These are phyloP conservation scores for Clistopyga incitator DNA, from an alignment of 2,888 invertebrate genomes.

Conservation along the genomic window DNA sequence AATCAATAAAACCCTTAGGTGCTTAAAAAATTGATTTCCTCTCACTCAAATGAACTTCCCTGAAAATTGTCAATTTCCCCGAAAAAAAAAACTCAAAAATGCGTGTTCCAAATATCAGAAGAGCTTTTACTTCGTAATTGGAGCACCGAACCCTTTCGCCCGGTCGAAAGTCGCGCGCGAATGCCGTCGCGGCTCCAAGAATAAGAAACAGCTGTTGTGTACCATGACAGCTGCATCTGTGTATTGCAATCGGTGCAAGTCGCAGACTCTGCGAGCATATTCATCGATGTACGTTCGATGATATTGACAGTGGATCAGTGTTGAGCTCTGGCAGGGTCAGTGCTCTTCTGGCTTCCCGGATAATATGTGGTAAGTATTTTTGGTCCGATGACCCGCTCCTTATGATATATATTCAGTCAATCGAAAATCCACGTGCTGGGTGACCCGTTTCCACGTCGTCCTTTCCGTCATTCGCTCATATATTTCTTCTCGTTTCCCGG, in stretches of 20 bases:
- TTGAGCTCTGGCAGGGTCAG: constrained; percentile 22
- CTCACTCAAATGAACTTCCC: no score
- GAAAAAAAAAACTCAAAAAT: no score
- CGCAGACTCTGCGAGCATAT: background rate
- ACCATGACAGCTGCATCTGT: constrained; percentile 58
- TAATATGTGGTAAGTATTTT: constrained; percentile 51
- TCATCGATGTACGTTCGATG: constrained; percentile 44
- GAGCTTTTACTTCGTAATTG: background rate
- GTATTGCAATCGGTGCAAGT: constrained; percentile 21
- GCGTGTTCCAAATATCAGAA: no score
- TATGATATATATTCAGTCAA: background rate
- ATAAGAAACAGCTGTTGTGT: constrained; percentile 51
- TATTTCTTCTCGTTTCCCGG: background rate
- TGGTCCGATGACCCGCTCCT: background rate
- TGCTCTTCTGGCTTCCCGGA: constrained; percentile 13
- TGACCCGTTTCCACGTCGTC: constrained; percentile 9
- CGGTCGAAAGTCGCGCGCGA: background rate
- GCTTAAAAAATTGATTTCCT: no score
- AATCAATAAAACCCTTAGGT: no score
- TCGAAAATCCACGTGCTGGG: constrained; percentile 15
- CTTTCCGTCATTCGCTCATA: background rate
- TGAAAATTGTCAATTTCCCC: no score
- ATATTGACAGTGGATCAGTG: constrained; percentile 23
- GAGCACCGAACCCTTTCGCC: background rate
- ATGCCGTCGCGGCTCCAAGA: background rate